Base-by-base conservation (phyloP, 2,113 vertebrate genomes). In the Arenaria interpres region DNA sequence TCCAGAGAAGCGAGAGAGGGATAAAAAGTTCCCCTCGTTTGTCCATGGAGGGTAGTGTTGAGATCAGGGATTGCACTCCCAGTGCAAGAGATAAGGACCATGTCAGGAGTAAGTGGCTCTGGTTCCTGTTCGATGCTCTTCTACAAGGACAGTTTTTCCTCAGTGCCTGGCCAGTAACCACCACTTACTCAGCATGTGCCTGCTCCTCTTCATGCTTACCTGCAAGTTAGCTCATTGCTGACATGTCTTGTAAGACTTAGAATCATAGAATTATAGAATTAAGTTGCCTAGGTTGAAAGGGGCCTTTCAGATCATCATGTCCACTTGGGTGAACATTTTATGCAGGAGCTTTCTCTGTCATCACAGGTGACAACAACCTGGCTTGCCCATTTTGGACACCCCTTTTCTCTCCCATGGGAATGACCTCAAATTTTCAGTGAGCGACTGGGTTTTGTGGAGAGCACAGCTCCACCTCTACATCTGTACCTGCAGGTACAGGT, bases 21-120 rank as follows among this genome's bases (percentile, higher is more conserved):
- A 63, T 28, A 8, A 2, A 6, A 80, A 84, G 8, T 24, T 19
- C 2, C 7, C 24, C 8, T 21, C 2, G 0, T 60, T 79, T 68
- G 21, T 28, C 37, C 63, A 4, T 7, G 51, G 46, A 64, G 10
- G 7, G 7, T 30, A 18, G 16, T 10, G 6, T 28, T 73, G 45
- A 59, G 32, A 24, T 50, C 64, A 63, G 54, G 21, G 3, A 71
- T 67, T 78, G 23, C 43, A 48, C 39, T 86, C 27, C 12, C 30
- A 27, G 39, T 6, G 33, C 54, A 60, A 51, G 35, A 69, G 23
- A 45, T 43, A 24, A 66, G 48, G 51, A 43, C 27, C 39, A 9
- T 2, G 1, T 73, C 32, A 60, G 0, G 2, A 24, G 43, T 14
- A 71, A 87, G 35, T 39, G 45, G 27, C 24, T 68, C 17, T 12